Conservation (phyloP, 2,797 vertebrate genomes). For the Anguilla anguilla region DNA sequence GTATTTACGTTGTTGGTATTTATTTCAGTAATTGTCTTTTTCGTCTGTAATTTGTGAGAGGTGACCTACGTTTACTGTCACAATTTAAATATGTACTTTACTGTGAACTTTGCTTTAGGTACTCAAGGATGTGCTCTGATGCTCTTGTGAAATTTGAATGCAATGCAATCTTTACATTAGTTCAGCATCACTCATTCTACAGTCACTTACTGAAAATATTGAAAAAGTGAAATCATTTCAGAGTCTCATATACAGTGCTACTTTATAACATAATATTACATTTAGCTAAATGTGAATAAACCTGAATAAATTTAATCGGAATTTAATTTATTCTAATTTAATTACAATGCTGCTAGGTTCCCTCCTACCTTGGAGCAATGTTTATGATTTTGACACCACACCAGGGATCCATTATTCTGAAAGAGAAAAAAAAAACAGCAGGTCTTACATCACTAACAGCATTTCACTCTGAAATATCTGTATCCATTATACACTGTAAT, state of each 20-base stretch:
- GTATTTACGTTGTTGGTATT: not conserved
- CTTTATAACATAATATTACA: not conserved
- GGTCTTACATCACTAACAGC: slow-evolving; percentile 50
- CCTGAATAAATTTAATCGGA: not conserved
- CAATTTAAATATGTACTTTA: not conserved
- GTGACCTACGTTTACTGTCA: not conserved
- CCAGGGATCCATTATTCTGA: slow-evolving; percentile 94
- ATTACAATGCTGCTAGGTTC: not conserved
- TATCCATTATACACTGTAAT: not conserved
- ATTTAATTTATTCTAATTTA: not conserved
- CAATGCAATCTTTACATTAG: not conserved
- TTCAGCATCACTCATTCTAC: not conserved
- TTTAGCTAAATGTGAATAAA: not conserved
- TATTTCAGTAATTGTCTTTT: not conserved
- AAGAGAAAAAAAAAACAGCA: slow-evolving; percentile 46
- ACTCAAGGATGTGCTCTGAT: not conserved
- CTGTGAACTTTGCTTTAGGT: not conserved
- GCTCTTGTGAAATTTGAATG: not conserved
- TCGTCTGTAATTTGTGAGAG: not conserved
- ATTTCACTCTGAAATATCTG: slow-evolving; percentile 33
- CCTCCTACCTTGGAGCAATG: slow-evolving; percentile 91
- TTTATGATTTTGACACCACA: slow-evolving; percentile 97
- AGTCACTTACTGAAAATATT: not conserved
- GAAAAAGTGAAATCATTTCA: not conserved
- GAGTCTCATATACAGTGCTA: not conserved